Evolutionary conservation across 2,888 invertebrate genomes (phyloP), one percentile per base, ranked within the genome.

Genomic region (Nomada ruficornis): DNA sequence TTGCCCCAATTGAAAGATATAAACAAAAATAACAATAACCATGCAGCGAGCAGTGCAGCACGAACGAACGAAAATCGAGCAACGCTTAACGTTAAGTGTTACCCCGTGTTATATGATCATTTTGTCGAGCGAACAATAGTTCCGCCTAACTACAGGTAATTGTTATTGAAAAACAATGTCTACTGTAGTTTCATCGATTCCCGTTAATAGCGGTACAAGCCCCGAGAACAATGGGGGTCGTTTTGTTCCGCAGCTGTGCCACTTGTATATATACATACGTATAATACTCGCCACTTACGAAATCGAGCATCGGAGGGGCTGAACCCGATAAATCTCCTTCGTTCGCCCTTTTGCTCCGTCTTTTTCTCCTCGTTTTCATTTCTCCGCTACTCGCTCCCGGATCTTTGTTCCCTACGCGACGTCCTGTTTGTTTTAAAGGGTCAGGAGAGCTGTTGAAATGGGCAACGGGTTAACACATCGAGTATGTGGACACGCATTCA

Each of bases 391-490:
- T 75, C 73, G 64, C 54, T 65, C 70, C 4, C 76, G 78, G 69
- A 89, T 88, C 90, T 91, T 91, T 92, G 91, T 91, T 90, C 86
- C 83, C 84, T 63, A 75, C 67, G 82, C 87, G 82, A 85, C 81
- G 82, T 85, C 82, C 82, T 92, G 92, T 92, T 93, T 93, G 92
- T 92, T 92, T 93, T 91, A 91, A 91, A 91, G 92, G 91, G 89
- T 80, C 86, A 85, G 84, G 84, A 91, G 91, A 84, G 90, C 89
- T 89, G 91, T 88, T 91, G 78, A 93, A 93, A 93, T 92, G 92
- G 91, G 91, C 93, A 93, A 89, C 91, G 92, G 88, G 90, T 92
- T 91, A 90, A 89, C 87, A 89, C 87, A 89, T 89, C 87, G 87
- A 85, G 84, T 84, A 88, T 80, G 86, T 86, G 64, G 79, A 79